Base-by-base conservation (phyloP, 2,797 vertebrate species). In the Arnoldichthys spilopterus region DNA sequence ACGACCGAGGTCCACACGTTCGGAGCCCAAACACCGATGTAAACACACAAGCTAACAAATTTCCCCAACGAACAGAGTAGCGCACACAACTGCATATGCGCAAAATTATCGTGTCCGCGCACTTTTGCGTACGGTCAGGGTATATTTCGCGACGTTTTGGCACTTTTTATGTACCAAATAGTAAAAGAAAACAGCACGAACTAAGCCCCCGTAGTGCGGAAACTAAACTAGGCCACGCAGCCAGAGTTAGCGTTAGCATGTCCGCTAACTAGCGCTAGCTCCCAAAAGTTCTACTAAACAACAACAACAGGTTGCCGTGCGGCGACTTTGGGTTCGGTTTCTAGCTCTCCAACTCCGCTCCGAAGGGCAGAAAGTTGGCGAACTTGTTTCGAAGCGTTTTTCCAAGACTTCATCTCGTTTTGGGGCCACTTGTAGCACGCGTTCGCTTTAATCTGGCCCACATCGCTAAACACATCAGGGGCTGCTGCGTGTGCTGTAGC, bases 261-360 rank as follows among this genome's bases (percentile, higher is more conserved):
- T 72, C 61, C 20, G 69, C 7, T 79, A 26, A 34, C 12, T 11
- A n/a, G 59, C 59, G 72, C 63, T 78, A 47, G 80, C 58, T 18
- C 43, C n/a, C 54, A 34, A 58, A 87, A 92, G 91, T 94, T 92
- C 82, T 53, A 74, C 85, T 86, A n/a, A n/a, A n/a, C n/a, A n/a
- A 90, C 91, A 87, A 93, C 94, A 94, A 94, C 94, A 95, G 93
- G 94, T 95, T 94, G 94, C 85, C 82, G 85, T 78, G 64, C 72
- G 84, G 79, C 77, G 28, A 28, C 73, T 81, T 79, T 61, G 77
- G 75, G 87, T 84, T 82, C 81, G 0, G 20, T 8, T 34, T 68
- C 13, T 49, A 20, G 75, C 74, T 56, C 34, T 77, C 79, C 20
- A 74, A 85, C 90, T 63, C 58, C 26, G 56, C 47, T 18, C 4